Evolutionary conservation across 1,140 invertebrate species (phyloP).

Genomic region (Drosophila ohnishii): DNA sequence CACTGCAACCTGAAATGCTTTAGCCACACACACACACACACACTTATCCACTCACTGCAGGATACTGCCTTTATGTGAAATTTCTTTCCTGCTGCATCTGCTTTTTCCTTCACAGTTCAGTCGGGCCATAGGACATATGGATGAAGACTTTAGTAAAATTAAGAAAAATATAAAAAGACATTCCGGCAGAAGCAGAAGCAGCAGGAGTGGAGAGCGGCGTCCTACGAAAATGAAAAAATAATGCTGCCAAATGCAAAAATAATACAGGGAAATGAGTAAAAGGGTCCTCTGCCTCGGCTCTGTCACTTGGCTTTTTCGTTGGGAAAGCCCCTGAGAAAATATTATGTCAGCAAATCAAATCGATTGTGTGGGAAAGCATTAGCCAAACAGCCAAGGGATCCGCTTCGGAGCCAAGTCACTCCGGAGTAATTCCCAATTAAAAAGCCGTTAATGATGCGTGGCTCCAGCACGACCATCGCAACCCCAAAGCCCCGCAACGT

Average conservation of each 20-base stretch:
- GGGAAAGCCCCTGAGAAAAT: conserved; percentile 29
- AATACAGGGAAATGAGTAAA: conserved; percentile 42
- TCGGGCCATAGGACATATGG: conserved; percentile 31
- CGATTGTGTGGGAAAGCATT: conserved; percentile 63
- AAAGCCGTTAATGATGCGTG: conserved; percentile 72
- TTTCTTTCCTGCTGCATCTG: conserved; percentile 57
- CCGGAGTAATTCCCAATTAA: conserved; percentile 46
- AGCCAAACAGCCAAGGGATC: conserved; percentile 19
- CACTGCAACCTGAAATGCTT: conserved; percentile 70
- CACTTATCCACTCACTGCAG: conserved; percentile 11
- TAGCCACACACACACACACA: conserved; percentile 32
- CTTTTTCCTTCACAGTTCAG: conserved; percentile 40
- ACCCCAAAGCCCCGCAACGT: conserved; percentile 52
- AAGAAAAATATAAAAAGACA: conserved; percentile 67
- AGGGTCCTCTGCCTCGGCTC: background rate
- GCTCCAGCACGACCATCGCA: conserved; percentile 22
- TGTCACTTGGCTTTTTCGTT: conserved; percentile 16
- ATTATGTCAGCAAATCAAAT: conserved; percentile 44
- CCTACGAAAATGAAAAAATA: conserved; percentile 68
- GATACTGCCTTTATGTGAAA: conserved; percentile 39
- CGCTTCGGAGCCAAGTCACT: conserved; percentile 4
- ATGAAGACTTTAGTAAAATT: conserved; percentile 61
- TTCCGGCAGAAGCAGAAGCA: conserved; percentile 10
- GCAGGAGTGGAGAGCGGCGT: conserved; percentile 27
- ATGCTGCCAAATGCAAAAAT: conserved; percentile 65